Evolutionary conservation across 2,113 vertebrate species (phyloP), one percentile per base, ranked within the genome.

Genomic region (Okapia johnstoni): DNA sequence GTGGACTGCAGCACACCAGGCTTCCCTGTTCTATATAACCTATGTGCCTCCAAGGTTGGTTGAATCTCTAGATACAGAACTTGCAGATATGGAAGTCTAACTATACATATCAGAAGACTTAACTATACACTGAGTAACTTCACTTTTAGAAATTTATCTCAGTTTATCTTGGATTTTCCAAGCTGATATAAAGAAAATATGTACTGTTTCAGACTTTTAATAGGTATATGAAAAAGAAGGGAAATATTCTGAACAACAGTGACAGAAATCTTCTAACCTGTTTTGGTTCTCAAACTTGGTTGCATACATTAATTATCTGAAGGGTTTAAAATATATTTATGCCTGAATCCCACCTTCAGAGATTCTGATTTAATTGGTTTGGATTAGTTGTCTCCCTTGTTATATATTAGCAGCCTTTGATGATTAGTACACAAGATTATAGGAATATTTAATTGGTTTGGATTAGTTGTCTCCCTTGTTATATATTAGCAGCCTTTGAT

Each of bases 291-390:
- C n/a, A 86, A 57, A 60, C 30, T 88, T 86, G 15, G 46, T 66
- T 60, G 57, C 52, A 85, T 26, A 70, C 3, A 89, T 61, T 50
- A 76, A 58, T 83, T 77, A 88, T 28, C 55, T 54, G 11, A 52
- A 8, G 43, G 40, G 33, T 58, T 92, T 76, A 70, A 83, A 90
- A 88, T 33, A 40, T 70, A 50, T 19, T 77, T 54, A 52, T 86
- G 26, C 23, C 33, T 28, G 14, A 50, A 19, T 73, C 28, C 15
- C 7, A 80, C 57, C n/a, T 90, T 96, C 16, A 81, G 57, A 85
- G 54, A 76, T 48, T 85, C 26, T 88, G 50, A 91, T 89, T 97
- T 77, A 61, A 95, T 50, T 90, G 92, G 7, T 85, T 94, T 81
- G n/a, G 66, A 66, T 30, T 80, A 28, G 40, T 52, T 80, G 6